Percentiles rank a stretch among this genome's conserved stretches.
Conservation (phyloP, 2,113 vertebrate genomes). For the Dryoscopus gambensis region DNA sequence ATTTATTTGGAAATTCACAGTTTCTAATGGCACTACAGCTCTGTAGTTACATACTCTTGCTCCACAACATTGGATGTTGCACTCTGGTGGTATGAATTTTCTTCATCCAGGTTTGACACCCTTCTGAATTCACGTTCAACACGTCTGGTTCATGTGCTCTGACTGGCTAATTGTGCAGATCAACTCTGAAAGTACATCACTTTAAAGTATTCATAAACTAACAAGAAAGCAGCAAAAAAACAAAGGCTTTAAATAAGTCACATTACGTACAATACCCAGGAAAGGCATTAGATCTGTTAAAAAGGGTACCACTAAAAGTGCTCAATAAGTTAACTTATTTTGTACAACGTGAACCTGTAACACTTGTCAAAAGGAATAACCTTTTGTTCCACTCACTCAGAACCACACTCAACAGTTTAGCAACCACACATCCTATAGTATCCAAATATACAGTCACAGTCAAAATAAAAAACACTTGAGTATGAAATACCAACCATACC, state of each 20-base stretch:
- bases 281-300: conserved; percentile 79
- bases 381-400: conserved; percentile 52
- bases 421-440: conserved; percentile 44
- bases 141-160: conserved; percentile 59
- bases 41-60: conserved; percentile 85
- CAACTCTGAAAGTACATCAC: conserved; percentile 56
- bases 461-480: conserved; percentile 48
- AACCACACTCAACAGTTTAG: conserved; percentile 39
- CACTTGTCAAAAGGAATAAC: conserved; percentile 52
- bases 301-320: conserved; percentile 86
- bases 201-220: conserved; percentile 68
- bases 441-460: conserved; percentile 57
- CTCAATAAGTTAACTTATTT: conserved; percentile 83
- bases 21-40: conserved; percentile 99
- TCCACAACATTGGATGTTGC: conserved; percentile 77
- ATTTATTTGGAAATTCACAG: conserved; percentile 99
- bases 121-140: conserved; percentile 9
- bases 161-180: conserved; percentile 76
- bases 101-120: conserved; percentile 43
- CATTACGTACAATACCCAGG: conserved; percentile 79
- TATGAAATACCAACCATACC: conserved; percentile 51
- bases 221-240: conserved; percentile 75
- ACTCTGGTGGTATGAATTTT: conserved; percentile 42
- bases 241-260: conserved; percentile 79
- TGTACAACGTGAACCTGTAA: conserved; percentile 68